These are phyloP conservation scores for Phymorhynchus buccinoides DNA, from an alignment of 1,140 invertebrate species.

Conservation along the genomic window DNA sequence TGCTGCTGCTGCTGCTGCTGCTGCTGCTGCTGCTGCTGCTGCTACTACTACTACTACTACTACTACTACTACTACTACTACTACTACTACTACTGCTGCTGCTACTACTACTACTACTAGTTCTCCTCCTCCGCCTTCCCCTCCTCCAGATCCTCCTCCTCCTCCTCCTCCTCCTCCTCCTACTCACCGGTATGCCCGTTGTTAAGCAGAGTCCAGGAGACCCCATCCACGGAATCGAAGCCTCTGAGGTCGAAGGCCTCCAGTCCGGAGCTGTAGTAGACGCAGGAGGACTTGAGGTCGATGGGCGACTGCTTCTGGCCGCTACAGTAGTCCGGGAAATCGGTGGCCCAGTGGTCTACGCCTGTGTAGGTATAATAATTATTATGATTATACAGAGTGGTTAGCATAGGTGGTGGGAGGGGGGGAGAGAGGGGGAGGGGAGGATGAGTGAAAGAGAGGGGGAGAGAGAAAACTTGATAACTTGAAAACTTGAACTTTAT, in stretches of 20 bases:
- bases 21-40: constrained; percentile 38
- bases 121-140: neutral
- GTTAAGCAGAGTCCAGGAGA: constrained; percentile 41
- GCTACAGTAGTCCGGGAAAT: constrained; percentile 63
- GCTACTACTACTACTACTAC: constrained; percentile 40
- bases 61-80: constrained; percentile 42
- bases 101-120: constrained; percentile 45
- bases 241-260: constrained; percentile 48
- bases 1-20: constrained; percentile 48
- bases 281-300: constrained; percentile 62
- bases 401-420: too few species aligned
- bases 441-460: too few species aligned
- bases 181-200: constrained; percentile 54
- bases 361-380: too few species aligned
- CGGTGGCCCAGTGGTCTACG: constrained; percentile 65
- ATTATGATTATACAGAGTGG: too few species aligned
- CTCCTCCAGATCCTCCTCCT: constrained; percentile 15
- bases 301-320: constrained; percentile 72
- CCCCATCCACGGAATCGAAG: constrained; percentile 50
- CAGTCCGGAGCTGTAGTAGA: constrained; percentile 52
- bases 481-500: too few species aligned
- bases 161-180: neutral
- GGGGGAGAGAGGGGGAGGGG: too few species aligned
- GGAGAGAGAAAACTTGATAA: too few species aligned
- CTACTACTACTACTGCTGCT: constrained; percentile 38